Conservation (phyloP, 2,113 vertebrate genomes). For the Sardina pilchardus region DNA sequence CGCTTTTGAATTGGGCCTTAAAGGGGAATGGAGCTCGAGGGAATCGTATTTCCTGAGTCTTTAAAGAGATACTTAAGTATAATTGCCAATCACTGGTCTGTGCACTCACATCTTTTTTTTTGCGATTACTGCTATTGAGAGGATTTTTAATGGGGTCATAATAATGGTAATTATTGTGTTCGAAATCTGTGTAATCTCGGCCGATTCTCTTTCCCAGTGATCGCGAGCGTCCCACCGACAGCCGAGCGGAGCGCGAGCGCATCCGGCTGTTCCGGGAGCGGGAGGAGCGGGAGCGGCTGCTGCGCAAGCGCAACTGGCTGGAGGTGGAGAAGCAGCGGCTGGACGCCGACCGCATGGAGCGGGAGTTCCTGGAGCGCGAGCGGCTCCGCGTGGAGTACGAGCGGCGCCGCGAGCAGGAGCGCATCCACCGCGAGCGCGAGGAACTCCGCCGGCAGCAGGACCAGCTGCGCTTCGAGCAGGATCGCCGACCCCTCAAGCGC, state of each 20-base stretch:
- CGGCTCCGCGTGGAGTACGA: constrained; percentile 90
- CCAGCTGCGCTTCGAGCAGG: constrained; percentile 89
- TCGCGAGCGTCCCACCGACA: constrained; percentile 76
- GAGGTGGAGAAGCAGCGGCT: constrained; percentile 88
- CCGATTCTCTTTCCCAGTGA: not conserved
- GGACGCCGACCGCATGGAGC: constrained; percentile 87
- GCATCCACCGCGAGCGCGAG: constrained; percentile 90
- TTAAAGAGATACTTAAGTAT: no score
- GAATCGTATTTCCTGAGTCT: no score
- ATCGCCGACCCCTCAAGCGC: constrained; percentile 80
- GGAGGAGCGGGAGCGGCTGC: constrained; percentile 83
- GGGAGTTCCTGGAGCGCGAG: constrained; percentile 89
- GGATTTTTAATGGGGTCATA: no score
- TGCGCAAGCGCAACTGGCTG: constrained; percentile 83
- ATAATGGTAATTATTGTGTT: no score
- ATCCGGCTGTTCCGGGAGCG: constrained; percentile 84
- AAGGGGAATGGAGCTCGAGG: no score
- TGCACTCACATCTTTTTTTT: no score
- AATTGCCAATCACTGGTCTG: no score
- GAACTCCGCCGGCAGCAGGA: constrained; percentile 93
- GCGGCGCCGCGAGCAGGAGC: constrained; percentile 87
- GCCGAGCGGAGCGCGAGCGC: constrained; percentile 81
- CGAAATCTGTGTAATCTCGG: constrained; percentile 21
- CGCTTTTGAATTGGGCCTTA: no score
- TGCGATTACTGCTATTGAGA: no score